Base-by-base conservation (phyloP, 2,797 vertebrate species). In the Atherinosoma microstoma region DNA sequence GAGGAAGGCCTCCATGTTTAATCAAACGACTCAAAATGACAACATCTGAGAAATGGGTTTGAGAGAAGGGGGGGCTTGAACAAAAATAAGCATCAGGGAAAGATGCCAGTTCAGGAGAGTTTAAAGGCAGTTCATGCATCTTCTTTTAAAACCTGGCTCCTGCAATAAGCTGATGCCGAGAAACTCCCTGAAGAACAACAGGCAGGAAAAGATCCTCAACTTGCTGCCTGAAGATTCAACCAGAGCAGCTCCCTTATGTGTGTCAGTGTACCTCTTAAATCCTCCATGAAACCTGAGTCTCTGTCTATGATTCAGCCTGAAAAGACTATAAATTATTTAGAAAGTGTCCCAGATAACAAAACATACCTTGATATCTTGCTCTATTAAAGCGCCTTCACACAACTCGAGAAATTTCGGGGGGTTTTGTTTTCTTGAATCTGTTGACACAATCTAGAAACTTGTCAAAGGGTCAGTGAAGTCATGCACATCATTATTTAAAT, bases 31-130 rank as follows among this genome's bases (percentile, higher is more conserved):
- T 30, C 24, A 29, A 16, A 7, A 30, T 45, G 53, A 54, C 22
- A 53, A 1, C 58, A 42, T 67, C 36, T 70, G 74, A 78, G 63
- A 63, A 34, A 18, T 22, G 18, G 36, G 42, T 67, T 27, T 66
- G 45, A 40, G 45, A 13, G 13, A 6, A 54, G n/a, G 12, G 12
- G n/a, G 13, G 18, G 24, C 24, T 27, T 27, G 2, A 27, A 58
- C 58, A 59, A 59, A 70, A 82, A 76, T 70, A 78, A 76, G 18
- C 15, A 35, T 58, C 80, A 67, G 69, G 83, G 70, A 82, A 68
- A 76, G 58, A 62, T 68, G 76, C 81, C 84, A 82, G 58, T 9
- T 73, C 47, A 67, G 66, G 65, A 47, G 47, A 9, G 65, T 73
- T 72, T 53, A 58, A 53, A 80, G 73, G 83, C 66, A 36, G 20